Evolutionary conservation across 2,113 vertebrate genomes (phyloP).

Genomic region (Oryzias celebensis): DNA sequence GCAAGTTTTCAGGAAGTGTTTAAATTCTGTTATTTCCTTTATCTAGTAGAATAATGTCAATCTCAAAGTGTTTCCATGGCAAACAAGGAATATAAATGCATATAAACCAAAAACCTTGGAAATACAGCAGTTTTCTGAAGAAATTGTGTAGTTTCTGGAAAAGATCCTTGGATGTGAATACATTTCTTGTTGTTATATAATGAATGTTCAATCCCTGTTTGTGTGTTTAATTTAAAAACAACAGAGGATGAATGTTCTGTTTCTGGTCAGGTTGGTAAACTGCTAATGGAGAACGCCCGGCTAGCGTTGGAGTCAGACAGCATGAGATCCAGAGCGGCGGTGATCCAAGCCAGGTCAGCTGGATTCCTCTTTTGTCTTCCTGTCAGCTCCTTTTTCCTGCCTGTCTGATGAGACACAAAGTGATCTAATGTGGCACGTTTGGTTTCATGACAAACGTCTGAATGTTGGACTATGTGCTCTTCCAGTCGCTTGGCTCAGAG

Average conservation of each 20-base stretch:
- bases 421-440: not conserved
- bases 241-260: not conserved
- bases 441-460: not conserved
- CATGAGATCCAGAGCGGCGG: slow-evolving; percentile 59
- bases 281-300: slow-evolving; percentile 71
- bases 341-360: slow-evolving; percentile 72
- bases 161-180: too few species aligned
- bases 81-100: too few species aligned
- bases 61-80: too few species aligned
- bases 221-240: too few species aligned
- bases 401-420: not conserved
- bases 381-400: not conserved
- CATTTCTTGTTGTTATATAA: too few species aligned
- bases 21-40: too few species aligned
- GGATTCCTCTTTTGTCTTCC: slow-evolving; percentile 15
- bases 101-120: too few species aligned
- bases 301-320: slow-evolving; percentile 70
- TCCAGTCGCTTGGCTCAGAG: slow-evolving; percentile 17
- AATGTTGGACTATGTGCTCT: slow-evolving; percentile 12
- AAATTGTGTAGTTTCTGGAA: too few species aligned
- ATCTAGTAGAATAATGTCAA: too few species aligned
- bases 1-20: too few species aligned
- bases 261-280: slow-evolving; percentile 65
- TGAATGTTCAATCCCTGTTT: too few species aligned
- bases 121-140: too few species aligned